phyloP scores from a whole-genome alignment of 2,888 invertebrate species.

The Teleogryllus oceanicus region DNA sequence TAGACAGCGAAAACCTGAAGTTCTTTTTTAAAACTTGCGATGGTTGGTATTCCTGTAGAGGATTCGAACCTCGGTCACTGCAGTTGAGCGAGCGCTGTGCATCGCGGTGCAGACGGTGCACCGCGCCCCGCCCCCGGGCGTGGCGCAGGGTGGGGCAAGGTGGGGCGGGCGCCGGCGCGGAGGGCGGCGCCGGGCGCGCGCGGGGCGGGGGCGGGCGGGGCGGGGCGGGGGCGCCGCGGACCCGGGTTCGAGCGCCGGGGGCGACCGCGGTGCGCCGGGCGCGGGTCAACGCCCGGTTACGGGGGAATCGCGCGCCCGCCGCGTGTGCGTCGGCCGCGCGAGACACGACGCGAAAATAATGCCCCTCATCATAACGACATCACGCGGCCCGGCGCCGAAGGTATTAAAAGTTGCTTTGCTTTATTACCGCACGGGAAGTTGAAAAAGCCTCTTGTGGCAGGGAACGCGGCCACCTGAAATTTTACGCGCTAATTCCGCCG shows the following conservation, averaged over 20 bases:
- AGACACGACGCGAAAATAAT: background rate
- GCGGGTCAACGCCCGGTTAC: background rate
- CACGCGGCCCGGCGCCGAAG: background rate
- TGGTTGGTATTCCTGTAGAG: no score
- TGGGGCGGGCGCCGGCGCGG: background rate
- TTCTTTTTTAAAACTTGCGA: no score
- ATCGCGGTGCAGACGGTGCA: background rate
- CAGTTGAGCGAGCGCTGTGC: background rate
- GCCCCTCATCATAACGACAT: conserved; percentile 19
- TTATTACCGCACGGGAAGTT: background rate
- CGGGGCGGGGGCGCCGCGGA: background rate
- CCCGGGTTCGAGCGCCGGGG: conserved; percentile 28
- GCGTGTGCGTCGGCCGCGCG: no score
- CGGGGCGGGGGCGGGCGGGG: background rate
- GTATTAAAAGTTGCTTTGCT: background rate
- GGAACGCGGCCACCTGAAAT: no score
- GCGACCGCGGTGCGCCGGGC: conserved; percentile 24
- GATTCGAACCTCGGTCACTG: no score
- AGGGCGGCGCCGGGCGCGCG: background rate
- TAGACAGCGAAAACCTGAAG: no score
- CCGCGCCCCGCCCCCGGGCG: background rate
- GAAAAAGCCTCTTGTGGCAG: no score
- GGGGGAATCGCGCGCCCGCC: no score
- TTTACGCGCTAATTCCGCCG: no score
- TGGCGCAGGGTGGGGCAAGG: background rate